These are phyloP conservation scores for Echiichthys vipera DNA, from an alignment of 2,797 vertebrate species.

Conservation along the genomic window DNA sequence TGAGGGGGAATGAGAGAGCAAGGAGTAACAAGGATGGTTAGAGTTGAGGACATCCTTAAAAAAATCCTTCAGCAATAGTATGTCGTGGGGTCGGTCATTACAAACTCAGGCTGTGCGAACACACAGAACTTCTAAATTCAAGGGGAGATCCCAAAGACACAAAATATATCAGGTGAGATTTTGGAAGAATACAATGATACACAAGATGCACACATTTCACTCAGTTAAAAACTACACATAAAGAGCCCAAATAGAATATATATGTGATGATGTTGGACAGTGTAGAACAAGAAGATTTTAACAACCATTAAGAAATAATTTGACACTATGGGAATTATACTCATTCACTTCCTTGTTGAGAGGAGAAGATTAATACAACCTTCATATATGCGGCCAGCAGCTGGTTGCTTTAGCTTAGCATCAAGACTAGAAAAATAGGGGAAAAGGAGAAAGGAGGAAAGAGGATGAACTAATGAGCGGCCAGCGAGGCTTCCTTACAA, in stretches of 20 bases:
- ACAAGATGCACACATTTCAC: not conserved
- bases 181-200: not conserved
- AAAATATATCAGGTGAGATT: not conserved
- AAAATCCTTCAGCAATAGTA: not conserved
- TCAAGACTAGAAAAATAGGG: too few relatives aligned
- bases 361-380: too few relatives aligned
- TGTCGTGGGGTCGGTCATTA: not conserved
- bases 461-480: conserved; percentile 67
- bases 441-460: conserved; percentile 35
- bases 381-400: too few relatives aligned
- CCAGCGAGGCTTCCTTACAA: conserved; percentile 64
- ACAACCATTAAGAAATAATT: too few relatives aligned
- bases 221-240: not conserved
- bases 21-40: not conserved
- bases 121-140: not conserved
- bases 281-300: too few relatives aligned
- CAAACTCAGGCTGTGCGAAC: conserved; percentile 13
- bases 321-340: too few relatives aligned
- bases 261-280: too few relatives aligned
- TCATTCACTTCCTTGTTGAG: too few relatives aligned
- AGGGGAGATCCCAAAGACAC: not conserved
- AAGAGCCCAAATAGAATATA: too few relatives aligned
- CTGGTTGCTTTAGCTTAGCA: too few relatives aligned
- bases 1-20: conserved; percentile 12
- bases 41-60: conserved; percentile 19